Conservation (phyloP, 2,888 invertebrate genomes). For the Campoplex nolae region DNA sequence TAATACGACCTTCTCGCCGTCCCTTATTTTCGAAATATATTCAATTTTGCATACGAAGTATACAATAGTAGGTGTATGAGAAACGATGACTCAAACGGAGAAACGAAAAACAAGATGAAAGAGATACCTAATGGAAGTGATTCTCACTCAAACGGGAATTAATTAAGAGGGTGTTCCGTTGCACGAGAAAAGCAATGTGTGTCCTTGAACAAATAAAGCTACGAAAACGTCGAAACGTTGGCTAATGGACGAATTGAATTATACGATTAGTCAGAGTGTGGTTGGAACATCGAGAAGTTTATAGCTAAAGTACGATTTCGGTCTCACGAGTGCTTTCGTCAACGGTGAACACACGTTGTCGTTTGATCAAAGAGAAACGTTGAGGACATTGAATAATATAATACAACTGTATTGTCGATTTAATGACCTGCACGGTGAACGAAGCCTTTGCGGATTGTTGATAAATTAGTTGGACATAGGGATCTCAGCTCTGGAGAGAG, state of each 20-base stretch:
- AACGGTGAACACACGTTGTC: slow-evolving; percentile 1
- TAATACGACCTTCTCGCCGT: slow-evolving; percentile 67
- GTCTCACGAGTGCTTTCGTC: slow-evolving; percentile 5
- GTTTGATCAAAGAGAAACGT: slow-evolving; percentile 37
- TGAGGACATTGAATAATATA: slow-evolving; percentile 3
- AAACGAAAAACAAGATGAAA: background rate
- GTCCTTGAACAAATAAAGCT: background rate
- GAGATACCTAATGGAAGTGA: background rate
- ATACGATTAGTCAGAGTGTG: slow-evolving; percentile 27
- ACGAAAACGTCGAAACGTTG: slow-evolving; percentile 56
- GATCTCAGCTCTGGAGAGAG: slow-evolving; percentile 10
- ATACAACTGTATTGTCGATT: background rate
- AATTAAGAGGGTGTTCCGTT: background rate
- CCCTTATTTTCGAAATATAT: slow-evolving; percentile 30
- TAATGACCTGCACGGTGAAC: background rate
- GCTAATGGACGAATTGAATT: slow-evolving; percentile 74
- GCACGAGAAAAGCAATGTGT: slow-evolving; percentile 14
- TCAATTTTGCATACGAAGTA: background rate
- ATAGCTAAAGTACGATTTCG: slow-evolving; percentile 19
- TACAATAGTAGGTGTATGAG: background rate
- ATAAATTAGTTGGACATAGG: slow-evolving; percentile 27
- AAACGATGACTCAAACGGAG: background rate
- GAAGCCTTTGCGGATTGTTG: slow-evolving; percentile 18
- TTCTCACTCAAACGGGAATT: background rate
- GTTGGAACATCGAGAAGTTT: slow-evolving; percentile 29